Conservation (phyloP, 2,888 invertebrate genomes). For the Unio pictorum region DNA sequence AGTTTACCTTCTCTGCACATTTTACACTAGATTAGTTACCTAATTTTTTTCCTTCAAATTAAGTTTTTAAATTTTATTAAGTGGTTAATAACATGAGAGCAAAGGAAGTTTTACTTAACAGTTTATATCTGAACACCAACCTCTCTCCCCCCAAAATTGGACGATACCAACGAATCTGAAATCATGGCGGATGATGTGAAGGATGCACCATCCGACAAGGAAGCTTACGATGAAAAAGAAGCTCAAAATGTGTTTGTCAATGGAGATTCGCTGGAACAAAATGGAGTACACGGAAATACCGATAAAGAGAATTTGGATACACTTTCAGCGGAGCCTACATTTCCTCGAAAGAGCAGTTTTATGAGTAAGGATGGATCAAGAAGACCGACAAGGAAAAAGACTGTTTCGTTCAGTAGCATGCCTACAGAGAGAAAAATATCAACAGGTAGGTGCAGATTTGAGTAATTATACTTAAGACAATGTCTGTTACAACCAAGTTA, state of each 20-base stretch:
- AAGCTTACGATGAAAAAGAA: slow-evolving; percentile 36
- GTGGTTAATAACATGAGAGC: too few relatives aligned
- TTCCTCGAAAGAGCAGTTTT: slow-evolving; percentile 69
- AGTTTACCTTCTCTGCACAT: not conserved
- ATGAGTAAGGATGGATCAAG: slow-evolving; percentile 51
- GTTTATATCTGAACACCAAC: not conserved
- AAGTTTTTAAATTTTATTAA: too few relatives aligned
- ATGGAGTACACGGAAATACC: slow-evolving; percentile 35
- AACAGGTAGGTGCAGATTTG: slow-evolving; percentile 71
- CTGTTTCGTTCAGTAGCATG: slow-evolving; percentile 72
- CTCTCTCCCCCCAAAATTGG: slow-evolving; percentile 20
- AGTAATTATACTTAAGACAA: too few relatives aligned
- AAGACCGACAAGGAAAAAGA: slow-evolving; percentile 67
- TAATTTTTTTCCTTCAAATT: not conserved
- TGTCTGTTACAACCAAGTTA: too few relatives aligned
- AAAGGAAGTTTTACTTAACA: not conserved
- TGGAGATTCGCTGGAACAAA: slow-evolving; percentile 51
- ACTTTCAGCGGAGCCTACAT: slow-evolving; percentile 40
- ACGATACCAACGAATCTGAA: slow-evolving; percentile 29
- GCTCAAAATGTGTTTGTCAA: slow-evolving; percentile 58
- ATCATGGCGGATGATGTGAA: slow-evolving; percentile 60
- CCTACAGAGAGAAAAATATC: slow-evolving; percentile 74
- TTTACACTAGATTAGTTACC: not conserved
- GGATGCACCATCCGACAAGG: slow-evolving; percentile 41
- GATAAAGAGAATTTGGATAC: slow-evolving; percentile 43